These are phyloP conservation scores for Clinocottus analis DNA, from an alignment of 2,113 vertebrate species.

Conservation along the genomic window DNA sequence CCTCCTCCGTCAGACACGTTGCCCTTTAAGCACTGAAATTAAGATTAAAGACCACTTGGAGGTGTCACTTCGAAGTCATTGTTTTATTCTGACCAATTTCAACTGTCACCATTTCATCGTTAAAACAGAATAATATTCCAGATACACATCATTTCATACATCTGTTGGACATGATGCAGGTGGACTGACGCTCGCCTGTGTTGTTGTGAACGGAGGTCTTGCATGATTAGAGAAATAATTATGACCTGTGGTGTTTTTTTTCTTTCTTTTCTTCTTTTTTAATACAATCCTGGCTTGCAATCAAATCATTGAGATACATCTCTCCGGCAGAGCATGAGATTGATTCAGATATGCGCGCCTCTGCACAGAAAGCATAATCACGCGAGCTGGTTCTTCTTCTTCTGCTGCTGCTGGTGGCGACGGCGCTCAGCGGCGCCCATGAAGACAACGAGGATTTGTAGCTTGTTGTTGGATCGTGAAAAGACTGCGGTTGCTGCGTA, in stretches of 20 bases:
- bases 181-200: background rate
- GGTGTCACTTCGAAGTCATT: constrained; percentile 35
- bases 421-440: no score
- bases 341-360: constrained; percentile 68
- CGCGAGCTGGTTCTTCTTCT: constrained; percentile 46
- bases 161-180: background rate
- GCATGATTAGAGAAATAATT: constrained; percentile 57
- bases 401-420: constrained; percentile 60
- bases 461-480: constrained; percentile 5
- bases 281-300: constrained; percentile 52
- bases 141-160: background rate
- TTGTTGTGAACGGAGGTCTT: constrained; percentile 42
- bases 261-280: constrained; percentile 18
- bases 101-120: constrained; percentile 1
- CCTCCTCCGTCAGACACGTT: constrained; percentile 33
- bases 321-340: constrained; percentile 75
- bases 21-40: constrained; percentile 50
- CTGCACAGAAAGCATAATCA: constrained; percentile 69
- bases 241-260: constrained; percentile 61
- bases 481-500: constrained; percentile 12
- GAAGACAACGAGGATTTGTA: constrained; percentile 8
- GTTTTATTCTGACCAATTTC: constrained; percentile 34
- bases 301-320: constrained; percentile 72
- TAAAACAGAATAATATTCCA: background rate
- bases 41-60: constrained; percentile 64